These are phyloP conservation scores for Adrianichthys oophorus DNA, from an alignment of 2,797 vertebrate species.

Conservation along the genomic window DNA sequence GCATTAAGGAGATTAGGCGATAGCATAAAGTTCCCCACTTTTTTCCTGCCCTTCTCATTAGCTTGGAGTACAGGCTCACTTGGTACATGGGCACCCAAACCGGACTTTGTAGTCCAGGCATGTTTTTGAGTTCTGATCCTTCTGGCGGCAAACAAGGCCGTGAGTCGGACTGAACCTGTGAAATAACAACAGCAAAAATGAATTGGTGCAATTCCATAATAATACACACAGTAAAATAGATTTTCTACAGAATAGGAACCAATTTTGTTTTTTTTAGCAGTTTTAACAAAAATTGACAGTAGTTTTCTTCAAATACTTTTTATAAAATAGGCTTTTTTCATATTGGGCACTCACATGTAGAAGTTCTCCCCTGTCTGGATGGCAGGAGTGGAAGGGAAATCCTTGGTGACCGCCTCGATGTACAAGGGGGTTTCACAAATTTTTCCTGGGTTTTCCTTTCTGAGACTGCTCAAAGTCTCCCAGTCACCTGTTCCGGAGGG, in stretches of 20 bases:
- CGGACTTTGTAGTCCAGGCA: constrained; percentile 49
- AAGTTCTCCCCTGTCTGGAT: constrained; percentile 23
- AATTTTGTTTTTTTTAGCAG: background rate
- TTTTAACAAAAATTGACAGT: background rate
- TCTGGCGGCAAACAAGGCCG: constrained; percentile 27
- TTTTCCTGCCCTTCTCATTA: background rate
- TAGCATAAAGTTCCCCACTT: too few species aligned
- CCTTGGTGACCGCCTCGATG: constrained; percentile 39
- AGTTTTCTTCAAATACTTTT: background rate
- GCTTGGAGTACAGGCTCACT: background rate
- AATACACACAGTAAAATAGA: too few species aligned
- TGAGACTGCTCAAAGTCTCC: constrained; percentile 13
- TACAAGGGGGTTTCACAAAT: constrained; percentile 25
- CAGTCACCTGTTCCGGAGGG: constrained; percentile 41
- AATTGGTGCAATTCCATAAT: background rate
- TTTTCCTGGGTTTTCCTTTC: background rate
- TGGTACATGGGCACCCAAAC: constrained; percentile 38
- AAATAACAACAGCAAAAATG: background rate
- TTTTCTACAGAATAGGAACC: background rate
- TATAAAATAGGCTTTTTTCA: background rate
- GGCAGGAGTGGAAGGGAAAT: constrained; percentile 17
- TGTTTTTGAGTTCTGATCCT: background rate
- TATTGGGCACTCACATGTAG: constrained; percentile 11
- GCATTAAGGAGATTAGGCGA: too few species aligned
- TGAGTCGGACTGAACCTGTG: constrained; percentile 22